Conservation (phyloP, 1,140 invertebrate genomes). For the Pollicipes pollicipes region DNA sequence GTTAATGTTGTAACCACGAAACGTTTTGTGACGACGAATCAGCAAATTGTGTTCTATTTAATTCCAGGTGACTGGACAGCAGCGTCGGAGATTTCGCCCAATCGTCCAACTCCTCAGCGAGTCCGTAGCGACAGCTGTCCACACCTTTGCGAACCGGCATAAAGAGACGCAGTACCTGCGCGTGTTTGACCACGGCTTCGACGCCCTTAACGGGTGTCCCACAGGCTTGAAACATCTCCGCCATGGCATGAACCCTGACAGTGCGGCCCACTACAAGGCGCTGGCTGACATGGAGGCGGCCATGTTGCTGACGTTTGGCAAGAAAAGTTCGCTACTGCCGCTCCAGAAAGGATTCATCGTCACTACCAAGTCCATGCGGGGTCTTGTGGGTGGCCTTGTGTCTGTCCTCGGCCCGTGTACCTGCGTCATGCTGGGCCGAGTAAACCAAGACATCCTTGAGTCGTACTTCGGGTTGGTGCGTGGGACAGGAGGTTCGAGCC, state of each 20-base stretch:
- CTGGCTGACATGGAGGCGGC: neutral
- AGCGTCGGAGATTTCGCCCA: neutral
- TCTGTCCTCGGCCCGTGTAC: neutral
- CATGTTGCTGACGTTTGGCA: neutral
- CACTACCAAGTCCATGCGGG: neutral
- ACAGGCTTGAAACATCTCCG: neutral
- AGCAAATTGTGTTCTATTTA: neutral
- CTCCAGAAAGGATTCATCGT: neutral
- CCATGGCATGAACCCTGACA: neutral
- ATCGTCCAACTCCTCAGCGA: neutral
- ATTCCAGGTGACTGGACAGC: neutral
- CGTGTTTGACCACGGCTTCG: neutral
- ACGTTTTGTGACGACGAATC: too few species aligned
- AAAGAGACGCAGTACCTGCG: neutral
- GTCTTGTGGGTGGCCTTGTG: neutral
- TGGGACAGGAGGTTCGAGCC: neutral
- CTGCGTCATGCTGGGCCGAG: neutral
- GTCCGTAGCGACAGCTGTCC: neutral
- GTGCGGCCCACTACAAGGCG: neutral
- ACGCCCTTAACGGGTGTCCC: neutral
- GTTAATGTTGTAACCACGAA: too few species aligned
- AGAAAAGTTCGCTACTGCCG: neutral
- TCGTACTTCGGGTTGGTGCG: neutral
- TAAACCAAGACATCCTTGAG: neutral
- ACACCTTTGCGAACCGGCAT: neutral